These are phyloP conservation scores for Chaenodraco wilsoni DNA, from an alignment of 2,797 vertebrate species.

Conservation along the genomic window DNA sequence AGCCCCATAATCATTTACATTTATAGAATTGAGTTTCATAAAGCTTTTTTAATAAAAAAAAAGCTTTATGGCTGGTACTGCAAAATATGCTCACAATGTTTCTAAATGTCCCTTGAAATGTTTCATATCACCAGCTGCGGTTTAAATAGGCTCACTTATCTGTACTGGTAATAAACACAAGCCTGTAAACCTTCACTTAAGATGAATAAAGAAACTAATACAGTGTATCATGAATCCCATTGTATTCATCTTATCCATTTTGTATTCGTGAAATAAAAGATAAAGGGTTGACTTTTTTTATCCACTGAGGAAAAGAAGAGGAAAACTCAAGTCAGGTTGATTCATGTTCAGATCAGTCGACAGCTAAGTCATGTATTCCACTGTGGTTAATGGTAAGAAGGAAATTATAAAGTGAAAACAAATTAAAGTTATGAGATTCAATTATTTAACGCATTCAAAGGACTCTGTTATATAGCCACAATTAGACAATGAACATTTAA, in stretches of 20 bases:
- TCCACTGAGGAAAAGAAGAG: background rate
- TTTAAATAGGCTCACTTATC: slow-evolving; percentile 2
- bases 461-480: background rate
- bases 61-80: background rate
- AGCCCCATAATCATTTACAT: background rate
- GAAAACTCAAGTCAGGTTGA: background rate
- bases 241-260: no score
- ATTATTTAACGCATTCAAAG: background rate
- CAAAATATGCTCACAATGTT: background rate
- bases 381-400: background rate
- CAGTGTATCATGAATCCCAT: background rate
- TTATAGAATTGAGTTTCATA: background rate
- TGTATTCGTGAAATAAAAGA: background rate
- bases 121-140: background rate
- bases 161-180: background rate
- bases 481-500: background rate
- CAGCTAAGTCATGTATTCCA: background rate
- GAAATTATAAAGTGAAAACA: no score
- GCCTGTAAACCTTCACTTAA: background rate
- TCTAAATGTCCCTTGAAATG: background rate
- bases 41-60: background rate
- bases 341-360: background rate
- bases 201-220: background rate
- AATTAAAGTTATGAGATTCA: background rate
- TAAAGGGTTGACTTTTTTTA: background rate